Evolutionary conservation across 2,797 vertebrate genomes (phyloP).

Genomic region (Bucorvus abyssinicus): DNA sequence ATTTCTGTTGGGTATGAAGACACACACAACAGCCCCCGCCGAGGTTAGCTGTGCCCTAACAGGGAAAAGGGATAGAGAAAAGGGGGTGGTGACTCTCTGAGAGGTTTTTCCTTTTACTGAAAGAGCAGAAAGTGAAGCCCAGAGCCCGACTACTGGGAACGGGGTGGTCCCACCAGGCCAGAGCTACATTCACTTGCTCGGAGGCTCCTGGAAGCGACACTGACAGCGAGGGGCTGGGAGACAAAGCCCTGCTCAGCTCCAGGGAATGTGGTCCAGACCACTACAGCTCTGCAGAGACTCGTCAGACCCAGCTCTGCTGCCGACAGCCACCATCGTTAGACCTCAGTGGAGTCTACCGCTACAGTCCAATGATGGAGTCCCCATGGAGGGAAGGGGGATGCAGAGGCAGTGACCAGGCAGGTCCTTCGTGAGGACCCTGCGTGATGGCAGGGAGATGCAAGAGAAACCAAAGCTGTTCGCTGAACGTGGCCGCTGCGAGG

Average conservation of each 20-base stretch:
- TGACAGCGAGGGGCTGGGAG: background rate
- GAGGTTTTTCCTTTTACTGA: background rate
- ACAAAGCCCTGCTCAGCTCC: background rate
- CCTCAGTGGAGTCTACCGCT: too few relatives aligned
- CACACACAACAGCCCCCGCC: background rate
- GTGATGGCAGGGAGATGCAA: fast-evolving
- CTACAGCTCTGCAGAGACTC: background rate
- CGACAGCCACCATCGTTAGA: fast-evolving
- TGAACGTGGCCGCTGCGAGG: background rate
- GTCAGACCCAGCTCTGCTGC: background rate
- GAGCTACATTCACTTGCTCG: background rate
- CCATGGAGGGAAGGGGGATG: fast-evolving
- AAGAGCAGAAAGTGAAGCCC: background rate
- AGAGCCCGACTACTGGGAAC: background rate
- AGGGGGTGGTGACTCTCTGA: background rate
- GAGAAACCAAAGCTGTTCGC: background rate
- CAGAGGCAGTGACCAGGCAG: background rate
- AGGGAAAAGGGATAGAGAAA: background rate
- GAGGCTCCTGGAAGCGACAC: background rate
- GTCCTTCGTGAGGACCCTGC: background rate
- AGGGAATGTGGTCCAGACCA: background rate
- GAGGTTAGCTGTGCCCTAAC: background rate
- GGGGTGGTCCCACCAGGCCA: background rate
- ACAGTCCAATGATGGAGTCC: background rate
- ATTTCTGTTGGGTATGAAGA: background rate